Conservation (phyloP, 2,888 invertebrate genomes). For the Ophioninae sp. region DNA sequence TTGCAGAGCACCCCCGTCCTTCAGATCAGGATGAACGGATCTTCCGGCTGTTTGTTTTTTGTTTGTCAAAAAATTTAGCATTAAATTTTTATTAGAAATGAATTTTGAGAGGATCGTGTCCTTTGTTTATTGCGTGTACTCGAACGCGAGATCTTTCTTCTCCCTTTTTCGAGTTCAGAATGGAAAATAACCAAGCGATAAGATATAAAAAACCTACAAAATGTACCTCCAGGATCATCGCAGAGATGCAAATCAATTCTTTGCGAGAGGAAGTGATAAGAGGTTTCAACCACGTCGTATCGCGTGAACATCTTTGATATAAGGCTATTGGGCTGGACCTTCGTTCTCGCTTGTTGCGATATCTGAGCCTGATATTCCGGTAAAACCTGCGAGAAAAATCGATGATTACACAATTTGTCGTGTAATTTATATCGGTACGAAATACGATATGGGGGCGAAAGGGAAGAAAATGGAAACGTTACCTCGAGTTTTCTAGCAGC, state of each 20-base stretch:
- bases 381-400: slow-evolving; percentile 82
- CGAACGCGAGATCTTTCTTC: neutral
- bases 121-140: neutral
- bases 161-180: neutral
- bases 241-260: slow-evolving; percentile 97
- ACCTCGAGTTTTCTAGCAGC: slow-evolving; percentile 92
- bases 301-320: slow-evolving; percentile 88
- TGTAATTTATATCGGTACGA: neutral
- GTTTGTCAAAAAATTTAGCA: neutral
- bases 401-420: neutral
- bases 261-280: slow-evolving; percentile 96
- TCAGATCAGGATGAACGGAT: slow-evolving; percentile 91
- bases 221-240: slow-evolving; percentile 93
- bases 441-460: neutral
- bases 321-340: slow-evolving; percentile 78
- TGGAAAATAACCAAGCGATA: neutral
- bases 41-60: slow-evolving; percentile 85
- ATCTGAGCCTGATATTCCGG: slow-evolving; percentile 89
- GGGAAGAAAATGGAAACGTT: slow-evolving; percentile 62
- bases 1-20: slow-evolving; percentile 96
- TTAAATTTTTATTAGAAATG: slow-evolving; percentile 30
- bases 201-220: neutral
- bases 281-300: slow-evolving; percentile 98
- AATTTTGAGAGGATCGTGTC: neutral
- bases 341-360: slow-evolving; percentile 83